Percentiles rank a stretch among this genome's conserved stretches.
phyloP scores from a whole-genome alignment of 2,888 invertebrate genomes.

The Microctonus brassicae region DNA sequence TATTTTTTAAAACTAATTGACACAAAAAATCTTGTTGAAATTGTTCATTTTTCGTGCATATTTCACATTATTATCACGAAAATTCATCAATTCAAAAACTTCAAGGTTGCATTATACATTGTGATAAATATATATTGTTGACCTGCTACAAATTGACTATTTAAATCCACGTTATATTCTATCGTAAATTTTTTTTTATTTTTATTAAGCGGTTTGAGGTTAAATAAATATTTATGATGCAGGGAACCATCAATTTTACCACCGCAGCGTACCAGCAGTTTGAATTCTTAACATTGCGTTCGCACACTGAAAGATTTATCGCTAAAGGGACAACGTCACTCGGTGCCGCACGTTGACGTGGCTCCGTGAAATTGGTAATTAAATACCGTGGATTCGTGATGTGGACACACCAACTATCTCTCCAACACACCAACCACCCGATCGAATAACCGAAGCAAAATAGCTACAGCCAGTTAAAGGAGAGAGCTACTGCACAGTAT shows the following conservation, averaged over 20 bases:
- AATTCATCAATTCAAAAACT: background rate
- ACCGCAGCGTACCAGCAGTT: slow-evolving; percentile 24
- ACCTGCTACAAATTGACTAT: background rate
- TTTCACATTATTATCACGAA: background rate
- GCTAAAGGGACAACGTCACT: slow-evolving; percentile 26
- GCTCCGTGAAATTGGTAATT: slow-evolving; percentile 57
- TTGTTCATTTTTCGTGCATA: background rate
- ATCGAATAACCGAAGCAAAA: background rate
- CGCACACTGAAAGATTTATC: slow-evolving; percentile 53
- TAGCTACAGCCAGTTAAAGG: too few species aligned
- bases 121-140: background rate
- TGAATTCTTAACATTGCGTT: slow-evolving; percentile 39
- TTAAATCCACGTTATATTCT: too few species aligned
- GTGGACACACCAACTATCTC: slow-evolving; percentile 13
- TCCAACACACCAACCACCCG: background rate
- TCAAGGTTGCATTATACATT: background rate
- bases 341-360: slow-evolving; percentile 46
- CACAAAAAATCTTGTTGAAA: background rate
- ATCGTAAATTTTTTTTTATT: background rate
- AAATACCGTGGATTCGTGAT: slow-evolving; percentile 51
- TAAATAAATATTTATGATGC: slow-evolving; percentile 45
- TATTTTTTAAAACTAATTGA: background rate
- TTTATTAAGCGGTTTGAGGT: background rate
- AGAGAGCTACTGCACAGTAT: background rate
- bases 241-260: slow-evolving; percentile 39